Base-by-base conservation (phyloP, 1,140 invertebrate genomes). In the Drosophila pseudoobscura region DNA sequence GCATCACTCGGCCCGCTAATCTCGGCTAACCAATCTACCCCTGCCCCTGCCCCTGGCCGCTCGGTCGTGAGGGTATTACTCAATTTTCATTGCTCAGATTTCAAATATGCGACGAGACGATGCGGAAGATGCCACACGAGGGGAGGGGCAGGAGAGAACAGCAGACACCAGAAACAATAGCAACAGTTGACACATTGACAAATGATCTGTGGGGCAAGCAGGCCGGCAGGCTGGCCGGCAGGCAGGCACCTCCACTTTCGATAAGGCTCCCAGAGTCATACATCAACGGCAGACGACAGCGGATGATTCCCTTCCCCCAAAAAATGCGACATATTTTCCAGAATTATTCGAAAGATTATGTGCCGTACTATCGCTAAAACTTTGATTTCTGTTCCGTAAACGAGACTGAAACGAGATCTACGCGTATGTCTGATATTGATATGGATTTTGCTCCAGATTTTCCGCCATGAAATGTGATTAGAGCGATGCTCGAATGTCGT, bases 61-160 rank as follows among this genome's bases (percentile, higher is more conserved):
- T 13, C 13, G 39, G 58, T 69, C 50, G 53, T 20, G 45, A 61
- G 76, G 66, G 75, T 84, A 82, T 85, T 87, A 82, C 80, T 87
- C 82, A 87, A 85, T 85, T 82, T 82, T 78, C 69, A 75, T 69
- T 87, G 77, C 74, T 87, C 82, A 70, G 60, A 85, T 87, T 85
- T 77, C 74, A 55, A 59, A 56, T 55, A 55, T 56, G 57, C 58
- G 55, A 66, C 39, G 43, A 49, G 54, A 45, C 68, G 31, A 66
- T 61, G 26, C 49, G 24, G 64, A 78, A 63, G 77, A 87, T 87
- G 80, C 82, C 77, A 87, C 77, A 74, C 73, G 68, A 64, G 39
- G 68, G 74, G 68, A 64, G 39, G 68, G 74, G 66, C 65, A 70
- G 71, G 5, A 5, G 24, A 24, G 24, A 0, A 24, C 24, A 26